These are phyloP conservation scores for Zaprionus kolodkinae DNA, from an alignment of 1,140 invertebrate genomes.

Conservation along the genomic window DNA sequence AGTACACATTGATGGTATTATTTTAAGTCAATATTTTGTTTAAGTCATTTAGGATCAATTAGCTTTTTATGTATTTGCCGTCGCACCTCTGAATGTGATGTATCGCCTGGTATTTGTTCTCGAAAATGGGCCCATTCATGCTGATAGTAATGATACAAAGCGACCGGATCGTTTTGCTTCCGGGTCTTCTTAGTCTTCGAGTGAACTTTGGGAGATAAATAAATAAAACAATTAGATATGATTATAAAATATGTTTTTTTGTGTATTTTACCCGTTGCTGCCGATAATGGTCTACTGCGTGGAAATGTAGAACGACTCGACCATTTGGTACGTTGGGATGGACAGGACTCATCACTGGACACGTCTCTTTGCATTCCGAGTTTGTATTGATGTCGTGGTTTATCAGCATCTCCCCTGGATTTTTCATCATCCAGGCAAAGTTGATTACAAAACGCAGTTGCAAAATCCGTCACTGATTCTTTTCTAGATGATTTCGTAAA, in stretches of 20 bases:
- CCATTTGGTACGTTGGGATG: neutral
- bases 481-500: neutral
- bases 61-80: constrained; percentile 87
- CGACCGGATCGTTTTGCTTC: constrained; percentile 87
- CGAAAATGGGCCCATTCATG: constrained; percentile 89
- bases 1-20: neutral
- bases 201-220: constrained; percentile 22
- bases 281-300: constrained; percentile 31
- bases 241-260: neutral
- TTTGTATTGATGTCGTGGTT: neutral
- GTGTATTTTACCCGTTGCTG: constrained; percentile 22
- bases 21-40: neutral
- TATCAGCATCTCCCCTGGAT: neutral
- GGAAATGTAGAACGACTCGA: constrained; percentile 15
- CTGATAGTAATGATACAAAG: constrained; percentile 90
- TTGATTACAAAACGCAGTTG: constrained; percentile 44
- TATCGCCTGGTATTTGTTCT: constrained; percentile 88
- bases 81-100: constrained; percentile 86
- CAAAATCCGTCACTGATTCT: constrained; percentile 20
- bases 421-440: constrained; percentile 45
- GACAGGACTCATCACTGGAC: neutral
- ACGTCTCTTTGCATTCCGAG: constrained; percentile 12
- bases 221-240: neutral
- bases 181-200: constrained; percentile 19
- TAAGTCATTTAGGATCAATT: constrained; percentile 81